Evolutionary conservation across 2,888 invertebrate genomes (phyloP).

Genomic region (Chydorus sphaericus): DNA sequence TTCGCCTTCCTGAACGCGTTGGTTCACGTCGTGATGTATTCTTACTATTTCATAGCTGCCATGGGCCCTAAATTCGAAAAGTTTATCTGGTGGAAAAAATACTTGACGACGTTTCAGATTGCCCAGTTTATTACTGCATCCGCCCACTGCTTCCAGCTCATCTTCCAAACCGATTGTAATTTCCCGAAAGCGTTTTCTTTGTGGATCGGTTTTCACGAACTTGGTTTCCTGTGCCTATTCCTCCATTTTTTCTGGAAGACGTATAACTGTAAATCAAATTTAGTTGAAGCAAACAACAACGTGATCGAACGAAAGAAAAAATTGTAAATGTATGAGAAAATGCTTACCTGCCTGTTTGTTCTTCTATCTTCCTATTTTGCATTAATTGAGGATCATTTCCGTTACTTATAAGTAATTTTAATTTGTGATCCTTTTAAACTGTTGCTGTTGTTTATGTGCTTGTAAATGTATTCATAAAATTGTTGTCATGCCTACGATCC

Average conservation of each 20-base stretch:
- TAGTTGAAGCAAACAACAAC: too few relatives aligned
- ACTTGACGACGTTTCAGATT: not conserved
- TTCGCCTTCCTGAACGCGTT: not conserved
- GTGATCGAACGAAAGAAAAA: too few relatives aligned
- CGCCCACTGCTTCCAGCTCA: constrained; percentile 79
- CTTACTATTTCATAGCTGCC: not conserved
- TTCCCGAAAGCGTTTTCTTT: constrained; percentile 73
- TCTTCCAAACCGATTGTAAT: constrained; percentile 80
- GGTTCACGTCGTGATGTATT: not conserved
- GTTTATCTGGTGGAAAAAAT: not conserved
- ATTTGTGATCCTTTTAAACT: not conserved
- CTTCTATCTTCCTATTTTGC: not conserved
- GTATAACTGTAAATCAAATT: too few relatives aligned
- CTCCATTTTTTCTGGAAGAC: not conserved
- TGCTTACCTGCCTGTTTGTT: not conserved
- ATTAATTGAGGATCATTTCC: not conserved
- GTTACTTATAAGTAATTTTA: not conserved
- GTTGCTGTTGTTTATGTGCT: too few relatives aligned
- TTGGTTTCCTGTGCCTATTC: constrained; percentile 82
- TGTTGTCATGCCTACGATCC: too few relatives aligned
- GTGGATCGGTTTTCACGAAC: constrained; percentile 92
- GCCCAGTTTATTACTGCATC: constrained; percentile 73
- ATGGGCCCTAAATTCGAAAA: not conserved
- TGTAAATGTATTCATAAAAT: too few relatives aligned
- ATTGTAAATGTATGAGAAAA: not conserved